Evolutionary conservation across 2,888 invertebrate species (phyloP).

Genomic region (Harpagoxenus sublaevis): DNA sequence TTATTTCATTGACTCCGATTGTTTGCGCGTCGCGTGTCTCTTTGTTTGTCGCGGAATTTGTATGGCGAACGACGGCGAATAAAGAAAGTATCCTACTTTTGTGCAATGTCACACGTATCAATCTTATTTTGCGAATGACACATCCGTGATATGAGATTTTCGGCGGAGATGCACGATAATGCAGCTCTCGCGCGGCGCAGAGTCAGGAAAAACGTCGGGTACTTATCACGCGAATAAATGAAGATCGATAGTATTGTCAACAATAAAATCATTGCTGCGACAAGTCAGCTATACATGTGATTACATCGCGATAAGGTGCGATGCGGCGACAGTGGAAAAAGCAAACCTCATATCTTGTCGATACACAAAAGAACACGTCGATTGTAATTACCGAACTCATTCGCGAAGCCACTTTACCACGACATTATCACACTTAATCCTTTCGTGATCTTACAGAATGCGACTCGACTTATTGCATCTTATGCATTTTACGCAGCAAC

Average conservation of each 20-base stretch:
- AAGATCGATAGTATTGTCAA: conserved; percentile 66
- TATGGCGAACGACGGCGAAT: neutral
- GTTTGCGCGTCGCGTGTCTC: conserved; percentile 7
- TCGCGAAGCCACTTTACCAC: conserved; percentile 27
- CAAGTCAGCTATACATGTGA: conserved; percentile 65
- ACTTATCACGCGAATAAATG: conserved; percentile 64
- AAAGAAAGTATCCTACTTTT: conserved; percentile 22
- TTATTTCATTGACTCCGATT: conserved; percentile 9
- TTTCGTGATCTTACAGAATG: conserved; percentile 19
- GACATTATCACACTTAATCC: conserved; percentile 36
- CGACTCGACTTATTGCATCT: conserved; percentile 4
- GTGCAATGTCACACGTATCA: conserved; percentile 41
- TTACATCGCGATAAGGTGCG: conserved; percentile 56
- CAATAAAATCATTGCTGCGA: conserved; percentile 68
- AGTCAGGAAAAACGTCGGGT: conserved; percentile 54
- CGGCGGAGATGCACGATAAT: conserved; percentile 59
- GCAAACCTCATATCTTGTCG: conserved; percentile 55
- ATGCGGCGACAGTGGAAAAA: conserved; percentile 46
- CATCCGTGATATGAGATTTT: conserved; percentile 60
- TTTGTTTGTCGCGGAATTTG: conserved; percentile 9
- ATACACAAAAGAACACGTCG: conserved; percentile 45
- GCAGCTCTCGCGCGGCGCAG: conserved; percentile 24
- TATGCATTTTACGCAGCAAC: neutral
- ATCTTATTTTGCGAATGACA: conserved; percentile 56
- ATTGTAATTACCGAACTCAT: conserved; percentile 45